phyloP scores from a whole-genome alignment of 1,140 invertebrate genomes.

The Bombus breviceps region DNA sequence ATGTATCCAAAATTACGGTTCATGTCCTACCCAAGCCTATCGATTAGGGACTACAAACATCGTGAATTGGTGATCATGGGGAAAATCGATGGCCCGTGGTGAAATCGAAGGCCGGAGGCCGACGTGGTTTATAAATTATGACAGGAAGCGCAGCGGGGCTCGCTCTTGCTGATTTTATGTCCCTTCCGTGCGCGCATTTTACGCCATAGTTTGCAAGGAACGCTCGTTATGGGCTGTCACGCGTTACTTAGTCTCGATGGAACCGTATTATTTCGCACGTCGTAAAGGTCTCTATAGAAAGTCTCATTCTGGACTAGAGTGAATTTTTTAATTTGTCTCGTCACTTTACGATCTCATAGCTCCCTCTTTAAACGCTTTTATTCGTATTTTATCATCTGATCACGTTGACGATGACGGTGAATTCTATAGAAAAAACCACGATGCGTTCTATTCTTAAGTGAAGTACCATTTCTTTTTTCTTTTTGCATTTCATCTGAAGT shows the following conservation, averaged over 20 bases:
- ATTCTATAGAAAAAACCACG: neutral
- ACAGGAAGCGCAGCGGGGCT: constrained; percentile 11
- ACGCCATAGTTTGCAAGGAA: constrained; percentile 11
- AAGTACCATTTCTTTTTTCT: neutral
- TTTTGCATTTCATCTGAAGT: neutral
- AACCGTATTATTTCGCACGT: constrained; percentile 29
- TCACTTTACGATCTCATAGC: neutral
- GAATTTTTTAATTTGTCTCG: neutral
- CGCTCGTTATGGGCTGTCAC: constrained; percentile 20
- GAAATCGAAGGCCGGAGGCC: neutral
- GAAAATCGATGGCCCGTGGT: neutral
- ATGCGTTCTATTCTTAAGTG: neutral
- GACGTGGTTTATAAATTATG: constrained; percentile 31
- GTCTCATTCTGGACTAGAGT: neutral
- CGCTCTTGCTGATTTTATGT: constrained; percentile 31
- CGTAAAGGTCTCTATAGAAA: neutral
- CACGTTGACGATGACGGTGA: neutral
- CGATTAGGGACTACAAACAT: neutral
- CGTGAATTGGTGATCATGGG: neutral
- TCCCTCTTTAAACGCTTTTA: neutral
- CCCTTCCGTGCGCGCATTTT: constrained; percentile 21
- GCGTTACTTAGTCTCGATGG: constrained; percentile 18
- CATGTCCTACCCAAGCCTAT: neutral
- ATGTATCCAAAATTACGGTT: no score
- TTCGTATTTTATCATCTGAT: neutral